Conservation (phyloP, 2,888 invertebrate genomes). For the Aporophyla nigra region DNA sequence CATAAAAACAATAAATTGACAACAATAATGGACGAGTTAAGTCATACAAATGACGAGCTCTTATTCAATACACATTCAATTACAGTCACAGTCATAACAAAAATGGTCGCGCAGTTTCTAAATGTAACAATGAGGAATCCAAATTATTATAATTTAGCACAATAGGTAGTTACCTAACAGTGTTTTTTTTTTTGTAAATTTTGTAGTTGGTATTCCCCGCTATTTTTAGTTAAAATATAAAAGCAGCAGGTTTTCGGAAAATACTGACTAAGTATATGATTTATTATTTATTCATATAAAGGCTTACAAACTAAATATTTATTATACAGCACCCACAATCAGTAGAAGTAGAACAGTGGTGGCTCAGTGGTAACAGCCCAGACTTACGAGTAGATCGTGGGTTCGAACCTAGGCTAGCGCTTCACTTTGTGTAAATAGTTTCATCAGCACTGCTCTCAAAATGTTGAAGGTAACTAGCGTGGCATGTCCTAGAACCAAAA, state of each 20-base stretch:
- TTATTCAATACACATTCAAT: constrained; percentile 21
- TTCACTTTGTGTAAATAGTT: neutral
- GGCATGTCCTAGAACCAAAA: too few species aligned
- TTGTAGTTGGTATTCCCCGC: neutral
- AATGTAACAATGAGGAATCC: neutral
- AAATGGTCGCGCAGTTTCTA: neutral
- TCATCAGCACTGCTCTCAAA: neutral
- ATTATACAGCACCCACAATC: neutral
- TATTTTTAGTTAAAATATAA: neutral
- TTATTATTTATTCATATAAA: neutral
- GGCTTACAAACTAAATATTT: neutral
- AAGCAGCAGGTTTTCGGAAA: neutral
- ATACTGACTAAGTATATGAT: neutral
- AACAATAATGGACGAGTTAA: constrained; percentile 15
- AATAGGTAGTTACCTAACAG: too few species aligned
- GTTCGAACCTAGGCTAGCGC: neutral
- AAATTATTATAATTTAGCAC: constrained; percentile 19
- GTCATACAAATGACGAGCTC: constrained; percentile 1
- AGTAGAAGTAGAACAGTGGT: neutral
- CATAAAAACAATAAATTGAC: constrained; percentile 1
- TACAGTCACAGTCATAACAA: constrained; percentile 1
- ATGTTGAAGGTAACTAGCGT: neutral
- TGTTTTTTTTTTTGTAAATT: constrained; percentile 7
- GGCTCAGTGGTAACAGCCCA: neutral
- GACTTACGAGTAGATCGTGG: neutral